Conservation (phyloP, 1,140 invertebrate genomes). For the Listronotus oregonensis region DNA sequence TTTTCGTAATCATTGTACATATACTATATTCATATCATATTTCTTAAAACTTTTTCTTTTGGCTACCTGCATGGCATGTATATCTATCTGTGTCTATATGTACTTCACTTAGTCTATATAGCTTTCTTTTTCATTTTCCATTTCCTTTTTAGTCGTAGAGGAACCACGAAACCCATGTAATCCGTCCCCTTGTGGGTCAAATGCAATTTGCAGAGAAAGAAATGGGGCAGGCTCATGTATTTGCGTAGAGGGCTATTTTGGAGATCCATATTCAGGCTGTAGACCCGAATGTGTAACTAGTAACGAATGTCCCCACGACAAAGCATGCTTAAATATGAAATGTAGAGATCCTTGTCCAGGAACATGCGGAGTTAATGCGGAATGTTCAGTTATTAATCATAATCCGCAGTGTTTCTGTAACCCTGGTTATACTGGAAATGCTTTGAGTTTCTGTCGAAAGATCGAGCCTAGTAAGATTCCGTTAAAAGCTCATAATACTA, state of each 20-base stretch:
- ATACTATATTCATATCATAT: constrained; percentile 3
- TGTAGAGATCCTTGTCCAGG: constrained; percentile 81
- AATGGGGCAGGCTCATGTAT: constrained; percentile 79
- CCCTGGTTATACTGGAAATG: constrained; percentile 75
- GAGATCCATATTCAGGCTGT: constrained; percentile 82
- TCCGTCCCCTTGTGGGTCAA: constrained; percentile 81
- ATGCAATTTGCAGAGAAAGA: constrained; percentile 77
- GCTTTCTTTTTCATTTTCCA: constrained; percentile 4
- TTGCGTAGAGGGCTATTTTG: constrained; percentile 79
- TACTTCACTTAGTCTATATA: neutral
- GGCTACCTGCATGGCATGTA: neutral
- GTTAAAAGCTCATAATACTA: neutral
- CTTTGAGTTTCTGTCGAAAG: constrained; percentile 72
- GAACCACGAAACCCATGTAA: constrained; percentile 70
- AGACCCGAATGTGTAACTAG: constrained; percentile 83
- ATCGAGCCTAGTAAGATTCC: constrained; percentile 54
- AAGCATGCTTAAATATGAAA: constrained; percentile 81
- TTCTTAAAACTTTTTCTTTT: constrained; percentile 8
- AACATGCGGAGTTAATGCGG: constrained; percentile 78
- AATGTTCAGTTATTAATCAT: constrained; percentile 83
- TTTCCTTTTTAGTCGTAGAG: constrained; percentile 50
- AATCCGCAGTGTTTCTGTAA: constrained; percentile 78
- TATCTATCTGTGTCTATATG: neutral
- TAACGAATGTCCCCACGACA: constrained; percentile 72
- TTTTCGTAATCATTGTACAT: neutral